phyloP scores from a whole-genome alignment of 1,140 invertebrate species.

The Micrasema longulum region DNA sequence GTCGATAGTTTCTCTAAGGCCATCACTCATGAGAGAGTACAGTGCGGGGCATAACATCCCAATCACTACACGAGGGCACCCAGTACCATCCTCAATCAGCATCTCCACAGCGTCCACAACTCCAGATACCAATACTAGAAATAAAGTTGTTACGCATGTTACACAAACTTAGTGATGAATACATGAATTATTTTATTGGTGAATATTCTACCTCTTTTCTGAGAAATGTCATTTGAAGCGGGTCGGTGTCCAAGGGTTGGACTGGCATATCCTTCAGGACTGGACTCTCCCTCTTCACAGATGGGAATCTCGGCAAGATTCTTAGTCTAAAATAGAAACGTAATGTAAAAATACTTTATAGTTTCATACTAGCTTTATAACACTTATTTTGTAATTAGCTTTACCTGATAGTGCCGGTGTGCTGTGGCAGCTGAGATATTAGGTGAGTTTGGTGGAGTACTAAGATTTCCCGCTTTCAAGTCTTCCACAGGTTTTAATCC shows the following conservation, averaged over 20 bases:
- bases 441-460: conserved; percentile 79
- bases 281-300: conserved; percentile 72
- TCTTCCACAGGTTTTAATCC: conserved; percentile 62
- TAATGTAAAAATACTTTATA: too few relatives aligned
- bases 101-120: conserved; percentile 77
- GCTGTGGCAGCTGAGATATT: conserved; percentile 73
- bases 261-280: conserved; percentile 69
- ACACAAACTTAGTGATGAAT: background rate
- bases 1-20: conserved; percentile 82
- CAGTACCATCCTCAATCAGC: conserved; percentile 68
- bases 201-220: conserved; percentile 68
- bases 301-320: conserved; percentile 72
- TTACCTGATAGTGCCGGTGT: conserved; percentile 69
- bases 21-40: conserved; percentile 85
- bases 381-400: too few relatives aligned
- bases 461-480: conserved; percentile 62
- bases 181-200: too few relatives aligned
- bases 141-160: conserved; percentile 32
- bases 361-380: too few relatives aligned
- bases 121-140: conserved; percentile 73
- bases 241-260: conserved; percentile 61
- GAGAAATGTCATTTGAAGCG: conserved; percentile 61
- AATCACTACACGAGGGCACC: conserved; percentile 77
- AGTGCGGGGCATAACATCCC: conserved; percentile 85
- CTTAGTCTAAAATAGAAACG: conserved; percentile 61